Base-by-base conservation (phyloP, 2,888 invertebrate species). In the Exocentrus adspersus region DNA sequence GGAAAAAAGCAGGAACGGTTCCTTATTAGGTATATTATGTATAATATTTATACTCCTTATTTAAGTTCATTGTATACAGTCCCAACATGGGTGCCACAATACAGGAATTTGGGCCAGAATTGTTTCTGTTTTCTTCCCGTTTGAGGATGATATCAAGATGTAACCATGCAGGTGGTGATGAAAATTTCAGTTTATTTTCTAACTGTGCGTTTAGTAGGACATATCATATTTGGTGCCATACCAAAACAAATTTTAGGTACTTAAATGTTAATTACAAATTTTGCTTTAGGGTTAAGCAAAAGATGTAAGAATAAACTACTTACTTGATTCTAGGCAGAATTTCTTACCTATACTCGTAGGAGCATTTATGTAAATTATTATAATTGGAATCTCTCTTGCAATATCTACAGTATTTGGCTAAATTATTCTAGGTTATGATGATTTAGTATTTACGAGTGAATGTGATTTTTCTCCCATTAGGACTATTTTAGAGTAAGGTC, bases 331-430 rank as follows among this genome's bases (percentile, higher is more conserved):
- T n/a, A n/a, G n/a, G 20, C 45, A 37, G 9, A 21, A 61, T 43
- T 28, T 54, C 42, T 52, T 32, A 53, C 61, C 60, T 68, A 66
- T 65, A 66, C 66, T 66, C 60, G 63, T 72, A 72, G 69, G 72
- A 75, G 75, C 75, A 75, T 75, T 76, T 73, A 73, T 71, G 52
- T 24, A 53, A 53, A 53, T 57, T 28, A 53, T 57, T 28, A 54
- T 43, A 19, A 61, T 73, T 67, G 74, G 76, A 77, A 78, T 78
- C 77, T 78, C 77, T 72, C 57, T 69, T 73, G 76, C 73, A 75
- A 79, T 79, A 79, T 71, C 24, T 79, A 78, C 80, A 80, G 80
- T 80, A 80, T 80, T 80, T 79, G 73, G 75, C 76, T 77, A 75
- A 78, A 76, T 77, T 78, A 77, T 76, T 75, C 70, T 73, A 75